Conservation (phyloP, 2,113 vertebrate species). For the Lasiurus cinereus region DNA sequence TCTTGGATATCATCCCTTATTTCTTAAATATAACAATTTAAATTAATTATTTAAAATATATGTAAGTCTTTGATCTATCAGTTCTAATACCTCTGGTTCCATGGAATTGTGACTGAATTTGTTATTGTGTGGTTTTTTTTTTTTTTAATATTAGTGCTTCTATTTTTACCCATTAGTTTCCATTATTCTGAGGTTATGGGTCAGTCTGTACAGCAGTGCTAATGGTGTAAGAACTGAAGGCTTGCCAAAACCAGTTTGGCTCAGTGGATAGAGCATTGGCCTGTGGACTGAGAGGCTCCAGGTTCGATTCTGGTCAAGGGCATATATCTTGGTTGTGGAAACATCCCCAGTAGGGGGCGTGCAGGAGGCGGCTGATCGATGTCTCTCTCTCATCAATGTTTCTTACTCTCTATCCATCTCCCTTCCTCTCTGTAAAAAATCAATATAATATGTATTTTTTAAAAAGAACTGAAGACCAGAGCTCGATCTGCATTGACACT, state of each 20-base stretch:
- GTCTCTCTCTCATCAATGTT: no score
- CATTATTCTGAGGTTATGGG: not conserved
- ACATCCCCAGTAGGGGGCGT: no score
- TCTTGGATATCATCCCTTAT: not conserved
- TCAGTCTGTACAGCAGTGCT: not conserved
- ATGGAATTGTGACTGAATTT: not conserved
- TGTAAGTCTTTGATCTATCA: not conserved
- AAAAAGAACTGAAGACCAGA: not conserved
- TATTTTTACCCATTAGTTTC: not conserved
- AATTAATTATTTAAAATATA: not conserved
- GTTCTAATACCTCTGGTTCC: not conserved
- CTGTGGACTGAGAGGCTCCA: no score
- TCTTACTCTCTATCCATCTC: no score
- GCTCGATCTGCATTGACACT: not conserved
- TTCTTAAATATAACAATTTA: slow-evolving; percentile 45
- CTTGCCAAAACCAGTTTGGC: no score
- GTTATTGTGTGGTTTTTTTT: not conserved
- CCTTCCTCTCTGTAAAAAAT: no score
- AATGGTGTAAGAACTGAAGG: not conserved
- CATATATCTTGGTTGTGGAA: no score
- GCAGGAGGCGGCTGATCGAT: no score
- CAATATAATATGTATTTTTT: no score
- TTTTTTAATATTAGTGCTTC: not conserved
- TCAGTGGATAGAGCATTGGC: no score
- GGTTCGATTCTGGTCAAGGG: no score